Evolutionary conservation across 1,140 invertebrate genomes (phyloP).

Genomic region (Bombus soroeensis): DNA sequence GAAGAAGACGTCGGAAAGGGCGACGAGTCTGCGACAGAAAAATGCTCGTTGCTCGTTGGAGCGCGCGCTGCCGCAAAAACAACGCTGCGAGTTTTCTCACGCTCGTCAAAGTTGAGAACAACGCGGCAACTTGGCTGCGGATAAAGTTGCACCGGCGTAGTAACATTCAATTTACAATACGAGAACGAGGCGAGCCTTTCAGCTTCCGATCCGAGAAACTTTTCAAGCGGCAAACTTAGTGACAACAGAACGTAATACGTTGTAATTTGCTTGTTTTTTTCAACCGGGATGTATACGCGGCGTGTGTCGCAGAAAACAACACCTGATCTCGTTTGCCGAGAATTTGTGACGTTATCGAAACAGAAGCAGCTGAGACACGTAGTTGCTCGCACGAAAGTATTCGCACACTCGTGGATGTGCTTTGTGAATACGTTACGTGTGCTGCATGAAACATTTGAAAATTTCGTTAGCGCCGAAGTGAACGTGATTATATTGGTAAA

Average conservation of each 20-base stretch:
- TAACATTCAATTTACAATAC: constrained; percentile 5
- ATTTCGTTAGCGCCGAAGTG: neutral
- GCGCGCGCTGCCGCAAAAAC: neutral
- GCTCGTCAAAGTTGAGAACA: constrained; percentile 6
- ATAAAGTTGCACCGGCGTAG: neutral
- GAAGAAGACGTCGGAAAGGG: neutral
- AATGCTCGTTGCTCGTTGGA: neutral
- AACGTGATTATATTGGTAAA: neutral
- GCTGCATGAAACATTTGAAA: neutral
- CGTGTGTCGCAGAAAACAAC: too few relatives aligned
- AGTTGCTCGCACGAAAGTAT: too few relatives aligned
- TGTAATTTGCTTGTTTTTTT: neutral
- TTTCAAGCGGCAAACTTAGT: neutral
- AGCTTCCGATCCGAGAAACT: neutral
- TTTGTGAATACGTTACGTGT: neutral
- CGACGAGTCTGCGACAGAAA: neutral
- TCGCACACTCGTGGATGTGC: too few relatives aligned
- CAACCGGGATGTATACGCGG: too few relatives aligned
- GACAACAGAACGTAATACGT: neutral
- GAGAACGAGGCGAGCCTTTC: neutral
- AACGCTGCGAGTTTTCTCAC: neutral
- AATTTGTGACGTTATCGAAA: neutral
- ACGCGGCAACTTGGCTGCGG: neutral
- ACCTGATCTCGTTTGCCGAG: neutral
- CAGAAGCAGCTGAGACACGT: too few relatives aligned